phyloP scores from a whole-genome alignment of 2,888 invertebrate genomes.

The Erebia aethiops region DNA sequence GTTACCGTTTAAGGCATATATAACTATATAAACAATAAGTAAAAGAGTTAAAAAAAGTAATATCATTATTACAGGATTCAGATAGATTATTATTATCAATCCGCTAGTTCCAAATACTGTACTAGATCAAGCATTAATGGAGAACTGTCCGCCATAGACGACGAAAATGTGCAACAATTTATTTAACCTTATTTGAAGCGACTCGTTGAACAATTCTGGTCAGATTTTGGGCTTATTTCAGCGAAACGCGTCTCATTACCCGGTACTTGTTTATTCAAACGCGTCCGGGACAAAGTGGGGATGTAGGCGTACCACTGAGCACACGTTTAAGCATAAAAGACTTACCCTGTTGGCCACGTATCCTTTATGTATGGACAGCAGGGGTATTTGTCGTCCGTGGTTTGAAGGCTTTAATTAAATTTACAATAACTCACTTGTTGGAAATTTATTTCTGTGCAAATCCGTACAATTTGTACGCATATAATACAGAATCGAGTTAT shows the following conservation, averaged over 20 bases:
- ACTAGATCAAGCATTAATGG: not conserved
- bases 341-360: slow-evolving; percentile 16
- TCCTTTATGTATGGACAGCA: slow-evolving; percentile 11
- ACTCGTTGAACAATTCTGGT: slow-evolving; percentile 9
- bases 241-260: slow-evolving; percentile 32
- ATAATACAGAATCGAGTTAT: no score
- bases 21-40: no score
- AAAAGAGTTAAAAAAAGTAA: no score
- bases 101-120: not conserved
- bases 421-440: slow-evolving; percentile 36
- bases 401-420: slow-evolving; percentile 36
- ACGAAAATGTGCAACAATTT: not conserved
- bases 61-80: no score
- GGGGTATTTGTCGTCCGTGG: not conserved
- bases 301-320: slow-evolving; percentile 28
- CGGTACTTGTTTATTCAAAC: slow-evolving; percentile 40
- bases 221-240: slow-evolving; percentile 24
- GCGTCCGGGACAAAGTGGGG: slow-evolving; percentile 30
- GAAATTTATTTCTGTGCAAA: slow-evolving; percentile 22
- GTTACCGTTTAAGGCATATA: no score
- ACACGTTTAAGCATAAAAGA: slow-evolving; percentile 11
- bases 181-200: slow-evolving; percentile 5
- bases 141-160: slow-evolving; percentile 1
- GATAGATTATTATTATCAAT: not conserved
- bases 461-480: not conserved